Percentiles rank a stretch among this genome's conserved stretches.
Conservation (phyloP, 1,140 invertebrate species). For the Drosophila triauraria region DNA sequence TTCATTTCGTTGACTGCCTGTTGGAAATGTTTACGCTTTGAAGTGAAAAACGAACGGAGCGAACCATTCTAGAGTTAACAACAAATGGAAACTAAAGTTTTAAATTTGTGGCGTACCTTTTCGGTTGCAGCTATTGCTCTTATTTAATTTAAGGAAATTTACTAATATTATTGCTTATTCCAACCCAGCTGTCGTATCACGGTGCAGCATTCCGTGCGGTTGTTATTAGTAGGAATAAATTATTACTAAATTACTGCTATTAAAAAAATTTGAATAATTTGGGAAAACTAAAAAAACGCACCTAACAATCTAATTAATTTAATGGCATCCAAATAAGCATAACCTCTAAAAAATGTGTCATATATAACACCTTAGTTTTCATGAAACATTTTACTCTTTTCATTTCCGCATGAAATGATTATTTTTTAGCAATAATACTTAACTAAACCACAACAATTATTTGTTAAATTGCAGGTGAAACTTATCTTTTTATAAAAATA, state of each 20-base stretch:
- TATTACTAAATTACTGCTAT: not conserved
- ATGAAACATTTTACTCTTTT: not conserved
- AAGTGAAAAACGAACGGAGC: slow-evolving; percentile 15
- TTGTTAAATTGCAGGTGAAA: not conserved
- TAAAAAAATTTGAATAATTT: not conserved
- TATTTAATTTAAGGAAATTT: not conserved
- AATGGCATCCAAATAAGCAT: too few relatives aligned
- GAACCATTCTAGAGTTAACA: slow-evolving; percentile 1
- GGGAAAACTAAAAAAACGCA: not conserved
- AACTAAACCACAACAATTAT: not conserved
- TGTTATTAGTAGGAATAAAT: not conserved
- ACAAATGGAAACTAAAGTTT: slow-evolving; percentile 2
- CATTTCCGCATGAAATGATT: not conserved
- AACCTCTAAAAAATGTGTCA: not conserved
- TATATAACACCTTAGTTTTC: not conserved
- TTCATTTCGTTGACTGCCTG: slow-evolving; percentile 60
- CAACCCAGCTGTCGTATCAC: too few relatives aligned
- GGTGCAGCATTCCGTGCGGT: not conserved
- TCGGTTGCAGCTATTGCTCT: not conserved
- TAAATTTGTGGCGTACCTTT: slow-evolving; percentile 1
- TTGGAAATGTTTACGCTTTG: slow-evolving; percentile 54
- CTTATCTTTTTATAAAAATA: not conserved
- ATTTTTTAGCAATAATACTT: too few relatives aligned
- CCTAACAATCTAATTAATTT: not conserved
- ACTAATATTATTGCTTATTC: not conserved